Evolutionary conservation across 2,797 vertebrate species (phyloP).

Genomic region (Craterocephalus amniculus): DNA sequence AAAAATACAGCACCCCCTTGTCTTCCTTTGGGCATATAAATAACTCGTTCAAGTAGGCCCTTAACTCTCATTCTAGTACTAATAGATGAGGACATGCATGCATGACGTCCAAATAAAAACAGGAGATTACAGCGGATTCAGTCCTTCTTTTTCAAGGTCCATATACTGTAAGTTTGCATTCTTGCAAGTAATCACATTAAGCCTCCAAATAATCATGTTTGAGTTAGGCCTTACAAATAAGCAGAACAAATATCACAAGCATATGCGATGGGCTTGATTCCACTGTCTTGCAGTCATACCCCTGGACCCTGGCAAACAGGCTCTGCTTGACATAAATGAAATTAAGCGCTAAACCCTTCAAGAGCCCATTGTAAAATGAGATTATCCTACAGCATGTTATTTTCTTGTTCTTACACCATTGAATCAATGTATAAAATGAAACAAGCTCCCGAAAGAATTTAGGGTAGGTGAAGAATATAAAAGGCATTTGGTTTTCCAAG

Average conservation of each 20-base stretch:
- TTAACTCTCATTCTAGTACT: slow-evolving; percentile 12
- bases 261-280: slow-evolving; percentile 36
- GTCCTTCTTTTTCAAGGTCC: slow-evolving; percentile 47
- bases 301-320: slow-evolving; percentile 44
- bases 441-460: slow-evolving; percentile 15
- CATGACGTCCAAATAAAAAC: slow-evolving; percentile 51
- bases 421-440: slow-evolving; percentile 45
- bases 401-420: slow-evolving; percentile 18
- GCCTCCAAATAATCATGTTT: slow-evolving; percentile 69
- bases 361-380: slow-evolving; percentile 41
- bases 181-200: slow-evolving; percentile 68
- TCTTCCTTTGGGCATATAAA: slow-evolving; percentile 29
- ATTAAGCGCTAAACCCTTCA: slow-evolving; percentile 44
- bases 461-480: slow-evolving; percentile 21
- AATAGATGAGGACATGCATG: slow-evolving; percentile 29
- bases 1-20: slow-evolving; percentile 28
- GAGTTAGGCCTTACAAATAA: slow-evolving; percentile 47
- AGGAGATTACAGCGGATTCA: slow-evolving; percentile 64
- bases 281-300: slow-evolving; percentile 27
- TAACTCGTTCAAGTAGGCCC: slow-evolving; percentile 31
- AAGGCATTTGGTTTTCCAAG: slow-evolving; percentile 25
- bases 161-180: slow-evolving; percentile 59
- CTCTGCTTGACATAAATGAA: slow-evolving; percentile 52
- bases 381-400: slow-evolving; percentile 34
- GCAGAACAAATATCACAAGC: slow-evolving; percentile 54